Conservation (phyloP, 2,888 invertebrate species). For the Acleris emargana region DNA sequence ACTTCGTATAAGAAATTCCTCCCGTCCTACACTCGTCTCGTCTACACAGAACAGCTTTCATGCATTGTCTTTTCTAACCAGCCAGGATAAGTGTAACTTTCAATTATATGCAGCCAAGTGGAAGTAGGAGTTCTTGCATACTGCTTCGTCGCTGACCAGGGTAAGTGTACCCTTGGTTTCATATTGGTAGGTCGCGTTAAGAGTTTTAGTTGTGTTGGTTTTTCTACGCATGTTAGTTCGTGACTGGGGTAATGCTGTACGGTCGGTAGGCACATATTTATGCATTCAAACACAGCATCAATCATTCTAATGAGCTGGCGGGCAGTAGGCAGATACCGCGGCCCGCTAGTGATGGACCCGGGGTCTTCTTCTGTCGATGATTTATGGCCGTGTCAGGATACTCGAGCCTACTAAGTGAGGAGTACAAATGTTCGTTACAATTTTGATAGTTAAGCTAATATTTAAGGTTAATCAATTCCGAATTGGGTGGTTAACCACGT, state of each 20-base stretch:
- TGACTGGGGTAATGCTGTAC: constrained; percentile 60
- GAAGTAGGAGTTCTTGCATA: constrained; percentile 23
- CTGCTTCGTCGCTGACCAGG: constrained; percentile 12
- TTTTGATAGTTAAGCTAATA: no score
- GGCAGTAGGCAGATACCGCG: constrained; percentile 56
- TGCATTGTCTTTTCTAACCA: constrained; percentile 42
- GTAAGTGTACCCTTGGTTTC: constrained; percentile 3
- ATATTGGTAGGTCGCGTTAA: background rate
- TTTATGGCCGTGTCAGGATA: constrained; percentile 43
- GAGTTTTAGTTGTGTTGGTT: constrained; percentile 30
- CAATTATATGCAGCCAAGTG: constrained; percentile 29
- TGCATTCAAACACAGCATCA: constrained; percentile 77
- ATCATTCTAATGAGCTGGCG: constrained; percentile 78
- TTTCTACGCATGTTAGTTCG: constrained; percentile 61
- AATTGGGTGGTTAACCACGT: no score
- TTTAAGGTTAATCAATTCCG: no score
- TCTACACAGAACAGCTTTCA: constrained; percentile 40
- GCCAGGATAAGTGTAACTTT: constrained; percentile 17
- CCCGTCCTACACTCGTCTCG: constrained; percentile 36
- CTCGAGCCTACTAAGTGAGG: no score
- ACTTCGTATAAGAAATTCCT: constrained; percentile 36
- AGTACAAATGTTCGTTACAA: no score
- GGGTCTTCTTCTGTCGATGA: constrained; percentile 39
- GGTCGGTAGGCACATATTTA: constrained; percentile 70
- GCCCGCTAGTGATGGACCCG: constrained; percentile 57